Evolutionary conservation across 2,797 vertebrate genomes (phyloP).

Genomic region (Sebastes matsubarae): DNA sequence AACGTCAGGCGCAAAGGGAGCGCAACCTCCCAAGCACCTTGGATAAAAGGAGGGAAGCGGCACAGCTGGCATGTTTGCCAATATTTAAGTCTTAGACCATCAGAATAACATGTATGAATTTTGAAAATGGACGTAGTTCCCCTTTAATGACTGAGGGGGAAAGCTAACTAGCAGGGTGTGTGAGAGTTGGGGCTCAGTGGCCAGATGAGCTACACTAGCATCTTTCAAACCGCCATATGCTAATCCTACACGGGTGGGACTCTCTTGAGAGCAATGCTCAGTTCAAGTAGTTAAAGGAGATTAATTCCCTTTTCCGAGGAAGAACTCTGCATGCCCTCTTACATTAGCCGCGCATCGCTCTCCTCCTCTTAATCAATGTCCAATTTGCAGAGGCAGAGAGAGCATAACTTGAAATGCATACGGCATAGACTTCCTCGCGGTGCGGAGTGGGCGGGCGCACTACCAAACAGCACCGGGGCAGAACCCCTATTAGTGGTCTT

Average conservation of each 20-base stretch:
- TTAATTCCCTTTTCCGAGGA: conserved; percentile 63
- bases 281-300: conserved; percentile 70
- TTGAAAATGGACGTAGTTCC: too few species aligned
- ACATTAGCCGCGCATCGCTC: conserved; percentile 55
- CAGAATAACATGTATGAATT: too few species aligned
- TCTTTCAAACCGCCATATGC: conserved; percentile 42
- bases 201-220: conserved; percentile 5
- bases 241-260: conserved; percentile 42
- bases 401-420: conserved; percentile 50
- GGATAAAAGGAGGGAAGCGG: too few species aligned
- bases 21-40: too few species aligned
- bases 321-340: conserved; percentile 48
- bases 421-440: conserved; percentile 12
- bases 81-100: too few species aligned
- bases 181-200: conserved; percentile 6
- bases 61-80: too few species aligned
- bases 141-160: neutral
- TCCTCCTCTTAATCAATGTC: conserved; percentile 70
- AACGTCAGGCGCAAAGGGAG: too few species aligned
- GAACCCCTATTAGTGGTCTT: conserved; percentile 54
- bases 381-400: conserved; percentile 55
- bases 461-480: conserved; percentile 33
- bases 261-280: conserved; percentile 49
- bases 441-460: conserved; percentile 1
- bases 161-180: neutral